Base-by-base conservation (phyloP, 2,888 invertebrate species). In the Parnassius smintheus region DNA sequence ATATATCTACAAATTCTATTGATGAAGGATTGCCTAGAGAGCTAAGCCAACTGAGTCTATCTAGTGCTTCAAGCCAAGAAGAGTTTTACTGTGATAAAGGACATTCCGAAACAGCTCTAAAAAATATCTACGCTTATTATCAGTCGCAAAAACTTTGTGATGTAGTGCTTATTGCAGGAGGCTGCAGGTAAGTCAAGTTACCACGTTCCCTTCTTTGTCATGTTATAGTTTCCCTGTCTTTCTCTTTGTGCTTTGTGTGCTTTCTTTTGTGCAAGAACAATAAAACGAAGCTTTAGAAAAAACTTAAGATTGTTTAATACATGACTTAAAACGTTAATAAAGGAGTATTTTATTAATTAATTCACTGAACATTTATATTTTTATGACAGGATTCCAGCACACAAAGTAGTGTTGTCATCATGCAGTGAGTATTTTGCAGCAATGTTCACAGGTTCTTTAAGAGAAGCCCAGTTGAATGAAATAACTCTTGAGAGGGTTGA, bases 391-490 rank as follows among this genome's bases (percentile, higher is more conserved):
- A 94, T 97, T 74, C 94, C 95, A 68, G 97, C 97, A 42, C 97
- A 97, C 88, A 95, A 97, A 77, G 91, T 98, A 70, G 96, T 98
- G 59, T 92, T 98, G 69, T 96, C 97, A 73, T 97, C 98, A 52
- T 96, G 97, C 64, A 98, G 98, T 73, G 97, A 98, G 85, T 98
- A 98, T 85, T 98, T 98, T 91, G 95, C 96, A 53, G 98, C 97
- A 52, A 98, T 98, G 98, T 98, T 98, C 81, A 98, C 97, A 41
- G 96, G 96, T 63, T 95, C 96, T 62, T 89, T 98, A 67, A 93
- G 95, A 70, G 98, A 98, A 89, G 94, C 97, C 8, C 94, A 94
- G 67, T 95, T 97, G 83, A 93, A 94, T 68, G 97, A 98, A 91
- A 95, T 98, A 48, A 96, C 95, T 65, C 91, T 98, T 72, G 95